phyloP scores from a whole-genome alignment of 2,797 vertebrate species.

The Scomberomorus guttatus region DNA sequence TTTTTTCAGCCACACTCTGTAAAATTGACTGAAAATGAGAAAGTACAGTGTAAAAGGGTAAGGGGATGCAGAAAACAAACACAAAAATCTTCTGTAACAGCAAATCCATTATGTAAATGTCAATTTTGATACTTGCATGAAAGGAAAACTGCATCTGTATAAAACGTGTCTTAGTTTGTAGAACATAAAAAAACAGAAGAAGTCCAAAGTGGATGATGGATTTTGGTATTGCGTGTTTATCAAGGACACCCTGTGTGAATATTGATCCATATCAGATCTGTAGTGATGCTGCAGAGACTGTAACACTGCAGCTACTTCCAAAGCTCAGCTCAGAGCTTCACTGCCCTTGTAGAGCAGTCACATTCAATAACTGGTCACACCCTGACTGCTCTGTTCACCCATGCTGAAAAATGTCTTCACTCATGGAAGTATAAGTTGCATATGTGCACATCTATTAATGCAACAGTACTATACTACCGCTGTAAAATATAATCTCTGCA shows the following conservation, averaged over 20 bases:
- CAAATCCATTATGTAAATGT: too few relatives aligned
- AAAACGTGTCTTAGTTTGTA: too few relatives aligned
- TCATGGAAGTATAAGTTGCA: constrained; percentile 44
- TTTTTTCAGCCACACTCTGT: too few relatives aligned
- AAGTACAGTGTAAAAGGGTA: too few relatives aligned
- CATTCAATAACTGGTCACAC: constrained; percentile 43
- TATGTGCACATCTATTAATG: constrained; percentile 42
- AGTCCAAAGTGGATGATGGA: background rate
- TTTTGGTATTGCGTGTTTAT: background rate
- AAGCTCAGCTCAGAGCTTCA: constrained; percentile 43
- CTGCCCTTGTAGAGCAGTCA: constrained; percentile 57
- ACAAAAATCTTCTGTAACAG: too few relatives aligned
- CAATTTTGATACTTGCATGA: too few relatives aligned
- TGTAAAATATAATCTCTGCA: constrained; percentile 9
- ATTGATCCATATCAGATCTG: constrained; percentile 47
- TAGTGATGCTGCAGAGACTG: constrained; percentile 27
- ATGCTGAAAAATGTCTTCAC: constrained; percentile 56
- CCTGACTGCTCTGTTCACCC: constrained; percentile 48
- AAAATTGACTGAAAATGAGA: too few relatives aligned
- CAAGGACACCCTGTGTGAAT: constrained; percentile 15
- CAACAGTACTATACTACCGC: background rate
- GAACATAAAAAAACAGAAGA: too few relatives aligned
- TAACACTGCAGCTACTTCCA: constrained; percentile 23
- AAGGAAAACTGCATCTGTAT: too few relatives aligned
- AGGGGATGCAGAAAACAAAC: too few relatives aligned